Conservation (phyloP, 1,140 invertebrate genomes). For the Callitettix versicolor region DNA sequence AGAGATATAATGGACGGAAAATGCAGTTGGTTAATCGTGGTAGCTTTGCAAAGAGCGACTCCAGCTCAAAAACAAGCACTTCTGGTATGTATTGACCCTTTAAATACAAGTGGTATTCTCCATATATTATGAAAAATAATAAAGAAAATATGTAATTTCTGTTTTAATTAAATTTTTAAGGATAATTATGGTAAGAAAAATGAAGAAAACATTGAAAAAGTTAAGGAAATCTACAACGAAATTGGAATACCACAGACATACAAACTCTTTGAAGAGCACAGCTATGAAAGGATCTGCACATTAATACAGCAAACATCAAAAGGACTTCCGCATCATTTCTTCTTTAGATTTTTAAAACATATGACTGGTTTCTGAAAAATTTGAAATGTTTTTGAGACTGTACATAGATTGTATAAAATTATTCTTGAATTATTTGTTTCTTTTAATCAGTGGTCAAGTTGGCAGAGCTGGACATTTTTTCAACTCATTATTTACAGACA, state of each 20-base stretch:
- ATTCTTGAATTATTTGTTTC: no score
- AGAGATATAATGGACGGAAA: slow-evolving; percentile 40
- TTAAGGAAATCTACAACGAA: slow-evolving; percentile 71
- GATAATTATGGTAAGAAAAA: slow-evolving; percentile 67
- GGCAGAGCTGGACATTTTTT: no score
- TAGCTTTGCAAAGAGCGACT: slow-evolving; percentile 68
- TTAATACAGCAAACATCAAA: slow-evolving; percentile 76
- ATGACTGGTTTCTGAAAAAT: slow-evolving; percentile 2
- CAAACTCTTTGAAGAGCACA: slow-evolving; percentile 72
- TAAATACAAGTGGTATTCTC: not conserved
- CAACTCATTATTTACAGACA: no score
- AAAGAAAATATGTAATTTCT: not conserved
- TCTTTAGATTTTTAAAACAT: slow-evolving; percentile 67
- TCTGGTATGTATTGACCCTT: slow-evolving; percentile 34
- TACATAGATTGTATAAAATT: no score
- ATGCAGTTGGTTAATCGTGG: slow-evolving; percentile 86
- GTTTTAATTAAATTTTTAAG: slow-evolving; percentile 29
- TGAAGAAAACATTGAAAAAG: slow-evolving; percentile 49
- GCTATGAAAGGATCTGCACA: slow-evolving; percentile 63
- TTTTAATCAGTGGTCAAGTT: no score
- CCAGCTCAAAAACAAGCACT: slow-evolving; percentile 61
- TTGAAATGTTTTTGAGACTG: no score
- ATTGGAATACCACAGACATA: slow-evolving; percentile 65
- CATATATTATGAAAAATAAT: not conserved
- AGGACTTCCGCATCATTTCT: slow-evolving; percentile 64